phyloP scores from a whole-genome alignment of 2,113 vertebrate species.

The Paracyprichromis sp. region DNA sequence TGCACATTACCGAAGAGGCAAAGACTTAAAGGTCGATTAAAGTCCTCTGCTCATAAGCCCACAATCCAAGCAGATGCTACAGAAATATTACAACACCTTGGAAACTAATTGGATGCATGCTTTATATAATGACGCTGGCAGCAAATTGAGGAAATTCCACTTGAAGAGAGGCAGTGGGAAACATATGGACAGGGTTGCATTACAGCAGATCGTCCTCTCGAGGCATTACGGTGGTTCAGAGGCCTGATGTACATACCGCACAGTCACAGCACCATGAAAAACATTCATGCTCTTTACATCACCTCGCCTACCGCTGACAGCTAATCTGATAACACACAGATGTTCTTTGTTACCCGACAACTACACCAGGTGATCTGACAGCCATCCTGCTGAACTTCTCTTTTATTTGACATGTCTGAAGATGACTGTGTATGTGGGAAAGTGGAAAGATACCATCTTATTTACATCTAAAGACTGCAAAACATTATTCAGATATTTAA shows the following conservation, averaged over 20 bases:
- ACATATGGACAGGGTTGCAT: neutral
- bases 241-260: neutral
- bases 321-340: accelerated
- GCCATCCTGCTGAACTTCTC: neutral
- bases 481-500: neutral
- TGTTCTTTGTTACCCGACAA: neutral
- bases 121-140: neutral
- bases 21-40: neutral
- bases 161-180: neutral
- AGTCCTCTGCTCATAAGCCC: neutral
- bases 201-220: neutral
- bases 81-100: neutral
- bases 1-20: neutral
- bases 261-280: neutral
- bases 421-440: neutral
- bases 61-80: neutral
- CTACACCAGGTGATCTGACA: neutral
- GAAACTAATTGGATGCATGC: neutral
- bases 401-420: accelerated
- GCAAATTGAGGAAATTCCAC: neutral
- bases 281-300: neutral
- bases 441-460: neutral
- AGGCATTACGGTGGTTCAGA: neutral
- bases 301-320: neutral
- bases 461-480: neutral